Evolutionary conservation across 2,113 vertebrate genomes (phyloP).

Genomic region (Marcusenius ussheri): DNA sequence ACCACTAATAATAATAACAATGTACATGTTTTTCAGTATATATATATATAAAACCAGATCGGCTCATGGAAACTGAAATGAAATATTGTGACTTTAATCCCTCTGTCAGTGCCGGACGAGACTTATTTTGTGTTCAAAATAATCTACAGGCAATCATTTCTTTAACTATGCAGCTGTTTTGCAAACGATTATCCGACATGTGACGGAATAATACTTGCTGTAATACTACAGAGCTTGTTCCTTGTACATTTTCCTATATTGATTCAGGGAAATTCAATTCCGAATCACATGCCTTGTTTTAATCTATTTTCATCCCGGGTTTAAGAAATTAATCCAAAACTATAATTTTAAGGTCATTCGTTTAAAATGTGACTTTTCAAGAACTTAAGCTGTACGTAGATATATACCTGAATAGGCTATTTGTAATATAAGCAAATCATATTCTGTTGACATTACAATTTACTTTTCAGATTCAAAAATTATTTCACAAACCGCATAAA

Average conservation of each 20-base stretch:
- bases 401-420: slow-evolving; percentile 18
- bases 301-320: slow-evolving; percentile 72
- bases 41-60: slow-evolving; percentile 34
- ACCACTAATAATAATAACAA: slow-evolving; percentile 56
- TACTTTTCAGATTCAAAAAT: background rate
- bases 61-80: slow-evolving; percentile 50
- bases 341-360: slow-evolving; percentile 37
- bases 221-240: slow-evolving; percentile 76
- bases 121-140: slow-evolving; percentile 40
- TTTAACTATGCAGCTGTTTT: slow-evolving; percentile 61
- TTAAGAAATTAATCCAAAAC: slow-evolving; percentile 41
- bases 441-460: slow-evolving; percentile 1
- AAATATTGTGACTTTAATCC: slow-evolving; percentile 53
- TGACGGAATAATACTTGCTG: slow-evolving; percentile 63
- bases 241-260: slow-evolving; percentile 77
- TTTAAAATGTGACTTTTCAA: slow-evolving; percentile 31
- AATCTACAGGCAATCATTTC: slow-evolving; percentile 58
- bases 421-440: slow-evolving; percentile 13
- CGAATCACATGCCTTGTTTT: slow-evolving; percentile 66
- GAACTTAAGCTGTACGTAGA: slow-evolving; percentile 35
- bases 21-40: slow-evolving; percentile 38
- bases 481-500: background rate
- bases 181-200: slow-evolving; percentile 78
- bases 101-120: slow-evolving; percentile 51
- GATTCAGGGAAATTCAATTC: slow-evolving; percentile 87